These are phyloP conservation scores for Goniozus legneri DNA, from an alignment of 1,140 invertebrate species.

Conservation along the genomic window DNA sequence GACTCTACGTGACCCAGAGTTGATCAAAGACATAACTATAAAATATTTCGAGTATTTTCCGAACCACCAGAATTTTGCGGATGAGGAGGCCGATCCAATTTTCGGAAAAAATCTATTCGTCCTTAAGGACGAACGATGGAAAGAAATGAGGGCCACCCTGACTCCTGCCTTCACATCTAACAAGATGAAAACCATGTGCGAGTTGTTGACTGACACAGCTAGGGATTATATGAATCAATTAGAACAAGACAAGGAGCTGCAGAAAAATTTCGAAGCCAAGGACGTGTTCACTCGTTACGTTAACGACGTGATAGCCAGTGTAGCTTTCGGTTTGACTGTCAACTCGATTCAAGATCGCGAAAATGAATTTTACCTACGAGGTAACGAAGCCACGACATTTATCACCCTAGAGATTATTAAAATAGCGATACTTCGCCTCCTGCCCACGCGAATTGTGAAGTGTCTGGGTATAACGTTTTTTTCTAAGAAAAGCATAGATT, in stretches of 20 bases:
- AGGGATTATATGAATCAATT: slow-evolving; percentile 11
- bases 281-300: slow-evolving; percentile 11
- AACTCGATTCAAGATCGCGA: slow-evolving; percentile 15
- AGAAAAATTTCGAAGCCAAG: slow-evolving; percentile 12
- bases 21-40: slow-evolving; percentile 59
- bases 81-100: slow-evolving; percentile 35
- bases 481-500: not conserved
- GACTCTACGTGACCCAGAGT: slow-evolving; percentile 55
- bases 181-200: slow-evolving; percentile 53
- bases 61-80: slow-evolving; percentile 48
- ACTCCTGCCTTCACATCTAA: slow-evolving; percentile 48
- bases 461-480: not conserved
- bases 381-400: not conserved
- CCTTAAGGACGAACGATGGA: slow-evolving; percentile 45
- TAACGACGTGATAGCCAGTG: slow-evolving; percentile 20
- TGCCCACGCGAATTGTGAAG: not conserved
- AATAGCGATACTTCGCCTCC: not conserved
- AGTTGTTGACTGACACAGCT: slow-evolving; percentile 42
- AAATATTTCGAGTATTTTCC: slow-evolving; percentile 66
- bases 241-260: slow-evolving; percentile 15
- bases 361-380: slow-evolving; percentile 16
- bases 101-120: slow-evolving; percentile 44
- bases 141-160: slow-evolving; percentile 46
- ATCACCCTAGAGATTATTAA: not conserved
- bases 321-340: slow-evolving; percentile 17